phyloP scores from a whole-genome alignment of 2,888 invertebrate genomes.

The Tanaodytes sp. region DNA sequence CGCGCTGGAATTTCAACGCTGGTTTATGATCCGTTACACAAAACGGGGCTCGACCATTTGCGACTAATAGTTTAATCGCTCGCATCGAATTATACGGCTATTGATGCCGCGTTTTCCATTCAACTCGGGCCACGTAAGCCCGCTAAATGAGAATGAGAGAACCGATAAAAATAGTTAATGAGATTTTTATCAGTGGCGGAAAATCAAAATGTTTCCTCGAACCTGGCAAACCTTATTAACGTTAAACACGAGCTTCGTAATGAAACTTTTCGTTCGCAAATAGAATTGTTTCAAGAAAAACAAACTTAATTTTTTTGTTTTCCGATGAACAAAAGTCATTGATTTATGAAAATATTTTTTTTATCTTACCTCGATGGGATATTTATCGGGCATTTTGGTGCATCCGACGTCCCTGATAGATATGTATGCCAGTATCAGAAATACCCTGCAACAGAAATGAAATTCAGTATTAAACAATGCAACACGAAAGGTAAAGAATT shows the following conservation, averaged over 20 bases:
- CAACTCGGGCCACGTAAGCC: background rate
- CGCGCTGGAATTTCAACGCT: conserved; percentile 38
- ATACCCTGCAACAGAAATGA: conserved; percentile 67
- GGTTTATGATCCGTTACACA: conserved; percentile 46
- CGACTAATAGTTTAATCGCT: conserved; percentile 43
- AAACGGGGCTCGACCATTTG: conserved; percentile 32
- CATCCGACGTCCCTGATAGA: conserved; percentile 60
- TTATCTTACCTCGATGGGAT: conserved; percentile 68
- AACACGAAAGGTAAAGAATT: conserved; percentile 27
- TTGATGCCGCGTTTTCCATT: conserved; percentile 27
- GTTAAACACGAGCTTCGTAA: too few relatives aligned
- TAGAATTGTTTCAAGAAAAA: background rate
- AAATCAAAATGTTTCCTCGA: background rate
- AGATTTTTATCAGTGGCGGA: background rate
- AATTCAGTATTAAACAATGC: too few relatives aligned
- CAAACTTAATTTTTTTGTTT: background rate
- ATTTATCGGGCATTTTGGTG: conserved; percentile 66
- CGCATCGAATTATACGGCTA: conserved; percentile 26
- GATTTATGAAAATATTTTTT: too few relatives aligned
- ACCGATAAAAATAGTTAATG: conserved; percentile 7
- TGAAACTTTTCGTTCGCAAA: too few relatives aligned
- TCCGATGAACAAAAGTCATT: conserved; percentile 12
- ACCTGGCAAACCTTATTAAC: too few relatives aligned
- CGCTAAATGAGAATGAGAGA: conserved; percentile 14
- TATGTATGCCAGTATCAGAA: conserved; percentile 62